Evolutionary conservation across 2,797 vertebrate species (phyloP), one percentile per base, ranked within the genome.

Genomic region (Sebastes flavidus): DNA sequence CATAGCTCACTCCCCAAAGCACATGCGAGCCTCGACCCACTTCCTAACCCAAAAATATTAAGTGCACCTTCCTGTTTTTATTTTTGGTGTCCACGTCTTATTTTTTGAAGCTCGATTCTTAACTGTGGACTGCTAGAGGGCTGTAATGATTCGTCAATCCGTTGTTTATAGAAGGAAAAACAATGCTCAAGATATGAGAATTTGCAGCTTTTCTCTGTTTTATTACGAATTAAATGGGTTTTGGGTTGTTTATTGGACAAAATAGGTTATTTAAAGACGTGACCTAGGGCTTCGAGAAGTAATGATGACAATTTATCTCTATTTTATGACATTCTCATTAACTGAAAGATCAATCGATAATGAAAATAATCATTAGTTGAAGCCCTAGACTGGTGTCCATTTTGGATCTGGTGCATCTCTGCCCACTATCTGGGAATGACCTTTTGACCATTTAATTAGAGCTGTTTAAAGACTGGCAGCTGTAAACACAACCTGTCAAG

Each of bases 1-100:
- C 72, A 58, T 42, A 66, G 24, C 61, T 78, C 70, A n/a, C 38
- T 63, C 62, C 54, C 36, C 56, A 58, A 82, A 73, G 72, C 67
- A 80, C 58, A 70, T 29, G 36, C 1, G 2, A 25, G 62, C 84
- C 68, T 76, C n/a, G 63, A 87, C 84, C 74, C 75, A 78, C 54
- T 82, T 86, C 62, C 65, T 71, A 22, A 70, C 38, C 59, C 65
- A 60, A 32, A 83, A 80, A 76, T 74, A 85, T 56, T 16, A 62
- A 70, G 63, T 36, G 54, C 61, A 67, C 70, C n/a, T 58, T 84
- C 63, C 38, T 54, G 25, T 70, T 74, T 73, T 46, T 29, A 58
- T 83, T 79, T 36, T 78, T 77, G 16, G 24, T 30, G 22, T 77
- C 59, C 63, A 24, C 30, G 13, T 73, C 49, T 67, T 65, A 52